Base-by-base conservation (phyloP, 2,113 vertebrate genomes). In the Actenoides lindsayi region DNA sequence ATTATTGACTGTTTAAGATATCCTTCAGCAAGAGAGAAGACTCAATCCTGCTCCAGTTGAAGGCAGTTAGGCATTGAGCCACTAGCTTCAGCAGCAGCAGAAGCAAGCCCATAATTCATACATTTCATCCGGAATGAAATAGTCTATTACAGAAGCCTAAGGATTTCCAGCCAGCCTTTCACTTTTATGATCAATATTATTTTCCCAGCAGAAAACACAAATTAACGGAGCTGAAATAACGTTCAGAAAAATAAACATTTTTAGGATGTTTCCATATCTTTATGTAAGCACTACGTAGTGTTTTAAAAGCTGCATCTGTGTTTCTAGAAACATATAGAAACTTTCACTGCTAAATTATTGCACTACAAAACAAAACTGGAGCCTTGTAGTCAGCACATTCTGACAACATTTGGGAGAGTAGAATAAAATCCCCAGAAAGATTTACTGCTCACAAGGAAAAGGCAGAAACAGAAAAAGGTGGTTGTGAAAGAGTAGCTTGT, bases 1-100 rank as follows among this genome's bases (percentile, higher is more conserved):
- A 79, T 89, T 96, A 97, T 28, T 94, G 74, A 77, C 75, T 80
- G 44, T 65, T 78, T 39, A 90, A 92, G 54, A 94, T 54, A 96
- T 39, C 35, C 27, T 82, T 59, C 69, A 64, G 67, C 67, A 87
- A 88, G 97, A 94, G 33, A 71, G 60, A 93, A 46, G 56, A 62
- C 63, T 91, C 39, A 2, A 71, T 88, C 57, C 75, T 46, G 28
- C 78, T 93, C 31, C 37, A 65, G 3, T 71, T 63, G 75, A 94
- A 90, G n/a, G 35, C 54, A 95, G 89, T 44, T 89, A 74, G 69
- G 69, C 90, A 75, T 89, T 94, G 68, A 93, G 80, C 68, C 96
- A 92, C 62, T 65, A 51, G 76, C 68, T 96, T 90, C 83, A 84
- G 60, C 37, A 78, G 56, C 4, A 10, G 68, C 33, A 89, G 42